Conservation (phyloP, 2,888 invertebrate genomes). For the Megaustenia siamemsis region DNA sequence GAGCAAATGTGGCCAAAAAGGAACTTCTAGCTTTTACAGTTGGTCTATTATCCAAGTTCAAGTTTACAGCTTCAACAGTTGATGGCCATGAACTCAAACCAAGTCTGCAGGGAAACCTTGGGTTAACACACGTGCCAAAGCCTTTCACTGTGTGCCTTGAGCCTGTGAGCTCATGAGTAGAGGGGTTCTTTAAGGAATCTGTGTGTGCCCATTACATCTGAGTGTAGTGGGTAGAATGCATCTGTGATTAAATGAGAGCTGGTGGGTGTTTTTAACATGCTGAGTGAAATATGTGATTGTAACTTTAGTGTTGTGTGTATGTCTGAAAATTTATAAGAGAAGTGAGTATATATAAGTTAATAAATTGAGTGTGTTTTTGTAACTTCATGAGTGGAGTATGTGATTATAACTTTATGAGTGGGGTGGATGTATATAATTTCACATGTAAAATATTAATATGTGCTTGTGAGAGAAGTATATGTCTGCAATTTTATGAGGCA, state of each 20-base stretch:
- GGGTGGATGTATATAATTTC: no score
- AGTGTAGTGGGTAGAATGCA: not conserved
- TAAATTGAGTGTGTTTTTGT: no score
- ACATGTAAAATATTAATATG: no score
- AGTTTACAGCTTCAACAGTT: not conserved
- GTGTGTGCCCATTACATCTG: not conserved
- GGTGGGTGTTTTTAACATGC: no score
- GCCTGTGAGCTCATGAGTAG: not conserved
- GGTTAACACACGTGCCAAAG: conserved; percentile 41
- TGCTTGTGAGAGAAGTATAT: not conserved
- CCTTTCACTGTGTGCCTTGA: conserved; percentile 40
- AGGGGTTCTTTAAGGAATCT: not conserved
- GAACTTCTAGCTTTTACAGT: conserved; percentile 15
- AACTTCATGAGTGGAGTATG: no score
- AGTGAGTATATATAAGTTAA: no score
- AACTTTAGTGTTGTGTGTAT: no score
- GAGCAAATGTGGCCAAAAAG: conserved; percentile 26
- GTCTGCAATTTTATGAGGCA: no score
- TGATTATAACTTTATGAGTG: no score
- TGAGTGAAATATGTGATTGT: no score
- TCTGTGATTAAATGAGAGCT: not conserved
- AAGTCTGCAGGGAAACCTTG: conserved; percentile 43
- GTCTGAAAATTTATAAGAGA: no score
- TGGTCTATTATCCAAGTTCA: conserved; percentile 31
- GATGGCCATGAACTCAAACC: conserved; percentile 8